phyloP scores from a whole-genome alignment of 2,888 invertebrate species.

The Octonoba sinensis region DNA sequence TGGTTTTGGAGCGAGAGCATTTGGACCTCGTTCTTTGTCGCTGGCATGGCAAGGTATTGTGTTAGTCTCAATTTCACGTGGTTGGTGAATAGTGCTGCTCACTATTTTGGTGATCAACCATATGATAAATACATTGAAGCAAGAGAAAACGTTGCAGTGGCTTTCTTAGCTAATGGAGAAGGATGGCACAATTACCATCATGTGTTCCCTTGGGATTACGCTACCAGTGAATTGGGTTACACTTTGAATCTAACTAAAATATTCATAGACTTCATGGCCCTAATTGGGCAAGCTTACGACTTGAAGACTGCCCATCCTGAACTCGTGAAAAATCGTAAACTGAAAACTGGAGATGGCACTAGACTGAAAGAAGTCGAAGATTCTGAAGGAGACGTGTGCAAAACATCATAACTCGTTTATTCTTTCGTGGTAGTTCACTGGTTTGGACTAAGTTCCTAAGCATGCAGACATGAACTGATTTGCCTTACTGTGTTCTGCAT shows the following conservation, averaged over 20 bases:
- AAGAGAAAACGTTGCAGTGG: constrained; percentile 70
- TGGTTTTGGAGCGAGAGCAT: constrained; percentile 86
- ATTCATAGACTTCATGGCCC: constrained; percentile 71
- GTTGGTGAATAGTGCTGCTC: constrained; percentile 74
- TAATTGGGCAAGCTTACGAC: constrained; percentile 70
- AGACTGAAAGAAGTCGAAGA: constrained; percentile 34
- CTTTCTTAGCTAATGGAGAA: constrained; percentile 69
- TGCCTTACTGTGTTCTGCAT: too few relatives aligned
- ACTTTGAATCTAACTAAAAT: constrained; percentile 70
- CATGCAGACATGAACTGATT: too few relatives aligned
- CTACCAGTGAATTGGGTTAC: constrained; percentile 71
- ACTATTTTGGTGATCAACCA: constrained; percentile 73
- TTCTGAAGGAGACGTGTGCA: constrained; percentile 7
- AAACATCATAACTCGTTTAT: constrained; percentile 11
- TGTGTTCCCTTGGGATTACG: constrained; percentile 66
- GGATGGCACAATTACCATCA: constrained; percentile 72
- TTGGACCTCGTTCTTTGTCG: constrained; percentile 84
- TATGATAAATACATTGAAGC: constrained; percentile 72
- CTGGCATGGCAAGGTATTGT: constrained; percentile 83
- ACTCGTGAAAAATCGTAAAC: constrained; percentile 49
- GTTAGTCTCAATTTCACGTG: constrained; percentile 75
- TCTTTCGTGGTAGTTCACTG: constrained; percentile 4
- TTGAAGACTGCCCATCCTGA: constrained; percentile 46
- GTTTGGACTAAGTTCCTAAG: constrained; percentile 4
- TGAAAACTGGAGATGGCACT: constrained; percentile 56